Conservation (phyloP, 2,888 invertebrate genomes). For the Myopa testacea region DNA sequence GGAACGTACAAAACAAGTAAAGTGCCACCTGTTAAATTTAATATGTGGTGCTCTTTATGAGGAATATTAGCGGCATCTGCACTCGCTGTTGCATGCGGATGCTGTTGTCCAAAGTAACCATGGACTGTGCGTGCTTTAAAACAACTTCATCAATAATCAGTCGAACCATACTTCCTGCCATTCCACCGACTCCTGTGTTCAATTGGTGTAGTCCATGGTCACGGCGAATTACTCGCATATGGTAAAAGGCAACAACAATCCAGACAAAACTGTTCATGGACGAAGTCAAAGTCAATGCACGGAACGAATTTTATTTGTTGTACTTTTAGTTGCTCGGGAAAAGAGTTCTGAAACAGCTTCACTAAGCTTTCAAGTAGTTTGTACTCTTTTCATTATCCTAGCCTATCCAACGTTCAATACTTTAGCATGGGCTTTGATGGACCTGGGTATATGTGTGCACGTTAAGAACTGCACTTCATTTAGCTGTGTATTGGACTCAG, state of each 20-base stretch:
- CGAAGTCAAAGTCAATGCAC: slow-evolving; percentile 35
- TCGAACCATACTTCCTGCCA: slow-evolving; percentile 28
- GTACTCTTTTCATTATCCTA: not conserved
- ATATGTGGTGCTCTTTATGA: too few species aligned
- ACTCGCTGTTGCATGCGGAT: slow-evolving; percentile 15
- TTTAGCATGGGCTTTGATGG: slow-evolving; percentile 20
- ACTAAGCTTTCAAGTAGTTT: slow-evolving; percentile 15
- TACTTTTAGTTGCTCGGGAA: not conserved
- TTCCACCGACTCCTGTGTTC: not conserved
- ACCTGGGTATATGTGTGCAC: not conserved
- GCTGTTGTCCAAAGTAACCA: slow-evolving; percentile 16
- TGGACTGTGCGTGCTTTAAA: not conserved
- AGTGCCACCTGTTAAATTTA: too few species aligned
- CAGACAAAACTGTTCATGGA: slow-evolving; percentile 10
- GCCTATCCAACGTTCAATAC: not conserved
- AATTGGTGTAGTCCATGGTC: slow-evolving; percentile 13
- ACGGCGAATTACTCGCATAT: not conserved
- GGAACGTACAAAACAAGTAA: too few species aligned
- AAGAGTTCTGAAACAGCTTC: slow-evolving; percentile 6
- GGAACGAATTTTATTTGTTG: slow-evolving; percentile 1
- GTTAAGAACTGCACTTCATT: too few species aligned
- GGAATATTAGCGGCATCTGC: too few species aligned
- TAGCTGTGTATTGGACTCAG: too few species aligned
- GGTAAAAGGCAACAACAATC: not conserved
- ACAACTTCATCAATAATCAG: slow-evolving; percentile 26